Percentiles rank a stretch among this genome's conserved stretches.
These are phyloP conservation scores for Anticlea derivata DNA, from an alignment of 2,888 invertebrate species.

Conservation along the genomic window DNA sequence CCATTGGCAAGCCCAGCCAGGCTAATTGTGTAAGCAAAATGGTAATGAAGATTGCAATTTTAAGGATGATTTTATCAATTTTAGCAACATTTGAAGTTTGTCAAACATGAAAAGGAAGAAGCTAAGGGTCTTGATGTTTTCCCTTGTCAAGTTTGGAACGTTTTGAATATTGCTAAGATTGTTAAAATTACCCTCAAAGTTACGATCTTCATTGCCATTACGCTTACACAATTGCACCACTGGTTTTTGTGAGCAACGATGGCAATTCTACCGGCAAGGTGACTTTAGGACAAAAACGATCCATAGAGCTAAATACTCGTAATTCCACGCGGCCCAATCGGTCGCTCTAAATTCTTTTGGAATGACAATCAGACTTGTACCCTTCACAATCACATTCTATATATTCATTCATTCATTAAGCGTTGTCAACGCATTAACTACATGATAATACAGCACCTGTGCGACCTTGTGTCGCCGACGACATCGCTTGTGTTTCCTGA, in stretches of 20 bases:
- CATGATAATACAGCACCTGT: slow-evolving; percentile 90
- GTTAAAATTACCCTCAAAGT: too few species aligned
- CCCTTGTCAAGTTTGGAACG: too few species aligned
- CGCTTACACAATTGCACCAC: too few species aligned
- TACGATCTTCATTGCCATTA: too few species aligned
- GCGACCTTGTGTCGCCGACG: slow-evolving; percentile 88
- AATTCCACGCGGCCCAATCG: neutral
- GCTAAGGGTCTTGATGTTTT: too few species aligned
- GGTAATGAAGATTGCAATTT: too few species aligned
- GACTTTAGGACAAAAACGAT: slow-evolving; percentile 25
- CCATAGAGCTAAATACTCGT: slow-evolving; percentile 4
- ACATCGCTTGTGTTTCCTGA: slow-evolving; percentile 91
- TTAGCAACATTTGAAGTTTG: too few species aligned
- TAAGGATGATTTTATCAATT: too few species aligned
- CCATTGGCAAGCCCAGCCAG: slow-evolving; percentile 73
- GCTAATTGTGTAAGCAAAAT: too few species aligned
- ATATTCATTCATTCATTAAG: too few species aligned
- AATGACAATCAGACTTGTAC: slow-evolving; percentile 74
- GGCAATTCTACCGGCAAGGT: slow-evolving; percentile 66
- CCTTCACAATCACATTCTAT: slow-evolving; percentile 29
- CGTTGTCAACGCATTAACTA: slow-evolving; percentile 54
- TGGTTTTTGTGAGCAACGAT: slow-evolving; percentile 59
- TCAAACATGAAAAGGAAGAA: too few species aligned
- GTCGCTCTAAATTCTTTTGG: slow-evolving; percentile 48
- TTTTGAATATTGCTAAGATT: too few species aligned